A percentile compares a stretch with the other conserved stretches of the same genome.
These are phyloP conservation scores for Euthynnus affinis DNA, from an alignment of 2,797 vertebrate species.

Conservation along the genomic window DNA sequence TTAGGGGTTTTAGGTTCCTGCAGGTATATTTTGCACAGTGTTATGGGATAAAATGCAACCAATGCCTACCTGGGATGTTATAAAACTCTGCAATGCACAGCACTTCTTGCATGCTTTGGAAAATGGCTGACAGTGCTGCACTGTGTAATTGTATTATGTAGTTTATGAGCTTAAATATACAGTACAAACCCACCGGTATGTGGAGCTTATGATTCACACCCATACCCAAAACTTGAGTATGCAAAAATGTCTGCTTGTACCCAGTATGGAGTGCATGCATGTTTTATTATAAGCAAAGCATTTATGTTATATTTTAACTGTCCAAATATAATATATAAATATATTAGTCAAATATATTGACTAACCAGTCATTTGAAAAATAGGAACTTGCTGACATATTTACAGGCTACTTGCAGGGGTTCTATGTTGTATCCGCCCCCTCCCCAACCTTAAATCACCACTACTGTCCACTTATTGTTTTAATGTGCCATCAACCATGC, in stretches of 20 bases:
- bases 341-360: no score
- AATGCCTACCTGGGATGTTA: no score
- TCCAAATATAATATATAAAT: no score
- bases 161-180: not conserved
- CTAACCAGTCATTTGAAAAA: conserved; percentile 1
- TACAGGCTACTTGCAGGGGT: not conserved
- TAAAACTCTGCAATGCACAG: no score
- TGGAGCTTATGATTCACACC: conserved; percentile 12
- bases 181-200: no score
- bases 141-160: conserved; percentile 2
- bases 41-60: no score
- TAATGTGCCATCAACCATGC: not conserved
- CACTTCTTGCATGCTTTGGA: no score
- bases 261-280: not conserved
- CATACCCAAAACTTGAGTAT: not conserved
- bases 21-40: not conserved
- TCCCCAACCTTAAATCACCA: not conserved
- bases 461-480: not conserved
- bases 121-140: not conserved
- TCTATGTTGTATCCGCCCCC: conserved; percentile 2
- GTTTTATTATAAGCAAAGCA: conserved; percentile 1
- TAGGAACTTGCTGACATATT: not conserved
- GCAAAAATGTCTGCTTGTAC: not conserved
- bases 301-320: not conserved
- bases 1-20: not conserved